Percentiles rank a stretch among this genome's conserved stretches.
phyloP scores from a whole-genome alignment of 2,888 invertebrate genomes.

The Melangyna quadrimaculata region DNA sequence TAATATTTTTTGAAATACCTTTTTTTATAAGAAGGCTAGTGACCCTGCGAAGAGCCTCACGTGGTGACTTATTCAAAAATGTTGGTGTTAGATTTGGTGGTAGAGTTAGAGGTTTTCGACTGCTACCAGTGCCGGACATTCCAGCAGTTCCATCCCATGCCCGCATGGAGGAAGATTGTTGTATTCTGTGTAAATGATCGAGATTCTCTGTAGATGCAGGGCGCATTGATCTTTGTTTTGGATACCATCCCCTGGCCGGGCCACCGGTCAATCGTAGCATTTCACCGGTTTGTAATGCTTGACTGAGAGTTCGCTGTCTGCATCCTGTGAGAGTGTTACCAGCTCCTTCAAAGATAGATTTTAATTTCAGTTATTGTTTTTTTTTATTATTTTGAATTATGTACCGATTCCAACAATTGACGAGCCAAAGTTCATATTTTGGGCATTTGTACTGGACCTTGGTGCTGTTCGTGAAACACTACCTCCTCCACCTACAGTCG shows the following conservation, averaged over 20 bases:
- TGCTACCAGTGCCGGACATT: constrained; percentile 82
- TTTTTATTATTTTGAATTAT: background rate
- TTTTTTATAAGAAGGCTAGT: constrained; percentile 93
- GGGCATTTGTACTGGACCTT: constrained; percentile 81
- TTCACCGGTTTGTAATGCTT: constrained; percentile 87
- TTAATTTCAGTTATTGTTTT: background rate
- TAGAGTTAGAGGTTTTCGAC: constrained; percentile 90
- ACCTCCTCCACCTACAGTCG: constrained; percentile 78
- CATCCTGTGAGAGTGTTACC: constrained; percentile 83
- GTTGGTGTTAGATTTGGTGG: constrained; percentile 94
- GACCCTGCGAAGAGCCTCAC: constrained; percentile 92
- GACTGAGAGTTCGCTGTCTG: constrained; percentile 82
- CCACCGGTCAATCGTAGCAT: constrained; percentile 89
- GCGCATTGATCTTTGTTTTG: constrained; percentile 86
- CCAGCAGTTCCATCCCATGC: constrained; percentile 81
- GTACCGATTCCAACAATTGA: constrained; percentile 79
- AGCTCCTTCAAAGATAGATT: constrained; percentile 57
- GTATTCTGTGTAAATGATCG: constrained; percentile 84
- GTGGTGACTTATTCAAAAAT: constrained; percentile 93
- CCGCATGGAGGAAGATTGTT: constrained; percentile 81
- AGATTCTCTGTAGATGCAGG: constrained; percentile 93
- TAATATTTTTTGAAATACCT: constrained; percentile 81
- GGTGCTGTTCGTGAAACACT: constrained; percentile 83
- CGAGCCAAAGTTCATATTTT: constrained; percentile 80
- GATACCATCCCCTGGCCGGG: constrained; percentile 93